These are phyloP conservation scores for Corythaixoides concolor DNA, from an alignment of 2,113 vertebrate species.

Conservation along the genomic window DNA sequence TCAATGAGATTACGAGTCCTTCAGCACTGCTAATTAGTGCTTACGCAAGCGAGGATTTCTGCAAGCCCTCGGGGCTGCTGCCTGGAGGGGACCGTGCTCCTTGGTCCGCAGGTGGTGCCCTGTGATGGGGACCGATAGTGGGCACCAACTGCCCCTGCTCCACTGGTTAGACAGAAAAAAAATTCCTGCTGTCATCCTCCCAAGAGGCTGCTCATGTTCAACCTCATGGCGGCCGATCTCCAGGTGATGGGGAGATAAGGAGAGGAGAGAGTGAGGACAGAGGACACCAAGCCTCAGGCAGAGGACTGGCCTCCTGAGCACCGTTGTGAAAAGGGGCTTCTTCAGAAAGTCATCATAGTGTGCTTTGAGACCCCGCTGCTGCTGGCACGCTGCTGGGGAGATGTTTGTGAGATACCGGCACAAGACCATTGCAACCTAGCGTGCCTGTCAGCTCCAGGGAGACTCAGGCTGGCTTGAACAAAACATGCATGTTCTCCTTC, in stretches of 20 bases:
- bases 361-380: not conserved
- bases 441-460: not conserved
- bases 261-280: not conserved
- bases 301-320: not conserved
- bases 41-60: slow-evolving; percentile 32
- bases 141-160: not conserved
- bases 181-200: not conserved
- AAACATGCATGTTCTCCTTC: accelerated
- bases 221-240: accelerated
- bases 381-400: accelerated
- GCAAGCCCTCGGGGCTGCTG: not conserved
- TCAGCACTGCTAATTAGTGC: not conserved
- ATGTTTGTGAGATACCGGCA: not conserved
- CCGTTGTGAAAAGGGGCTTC: accelerated
- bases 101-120: not conserved
- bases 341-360: accelerated
- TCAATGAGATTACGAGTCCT: not conserved
- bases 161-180: not conserved
- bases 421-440: not conserved
- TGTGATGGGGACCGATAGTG: accelerated
- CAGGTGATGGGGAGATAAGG: not conserved
- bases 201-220: not conserved
- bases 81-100: not conserved
- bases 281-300: not conserved
- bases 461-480: not conserved